These are phyloP conservation scores for Drosophila obscura DNA, from an alignment of 1,140 invertebrate genomes.

Conservation along the genomic window DNA sequence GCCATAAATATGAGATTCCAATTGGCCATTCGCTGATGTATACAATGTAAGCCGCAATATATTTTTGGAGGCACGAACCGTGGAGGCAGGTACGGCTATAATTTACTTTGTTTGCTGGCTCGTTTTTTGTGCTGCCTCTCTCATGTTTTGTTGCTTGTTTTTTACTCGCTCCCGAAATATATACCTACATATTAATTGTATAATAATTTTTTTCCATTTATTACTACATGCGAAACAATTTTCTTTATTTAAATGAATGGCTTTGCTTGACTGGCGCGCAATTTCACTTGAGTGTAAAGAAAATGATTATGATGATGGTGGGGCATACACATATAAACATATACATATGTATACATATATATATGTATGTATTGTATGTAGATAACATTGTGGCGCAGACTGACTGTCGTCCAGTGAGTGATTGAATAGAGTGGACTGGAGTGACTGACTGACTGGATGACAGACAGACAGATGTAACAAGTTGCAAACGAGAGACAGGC, in stretches of 20 bases:
- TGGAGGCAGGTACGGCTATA: conserved; percentile 53
- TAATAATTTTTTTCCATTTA: conserved; percentile 72
- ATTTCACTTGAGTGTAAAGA: conserved; percentile 58
- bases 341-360: too few relatives aligned
- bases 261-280: conserved; percentile 69
- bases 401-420: too few relatives aligned
- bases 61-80: conserved; percentile 52
- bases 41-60: conserved; percentile 28
- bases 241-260: conserved; percentile 79
- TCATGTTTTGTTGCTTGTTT: conserved; percentile 8
- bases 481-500: conserved; percentile 33
- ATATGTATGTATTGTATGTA: conserved; percentile 11
- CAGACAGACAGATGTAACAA: conserved; percentile 35
- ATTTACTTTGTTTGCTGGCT: conserved; percentile 17
- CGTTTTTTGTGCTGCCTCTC: conserved; percentile 10
- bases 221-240: conserved; percentile 68
- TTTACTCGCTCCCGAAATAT: conserved; percentile 14
- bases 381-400: conserved; percentile 2
- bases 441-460: conserved; percentile 20
- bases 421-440: background rate
- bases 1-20: conserved; percentile 26
- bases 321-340: too few relatives aligned
- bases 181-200: conserved; percentile 65
- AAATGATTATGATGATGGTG: conserved; percentile 26
- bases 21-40: conserved; percentile 28